phyloP scores from a whole-genome alignment of 2,113 vertebrate species.

The Sclerurus mexicanus region DNA sequence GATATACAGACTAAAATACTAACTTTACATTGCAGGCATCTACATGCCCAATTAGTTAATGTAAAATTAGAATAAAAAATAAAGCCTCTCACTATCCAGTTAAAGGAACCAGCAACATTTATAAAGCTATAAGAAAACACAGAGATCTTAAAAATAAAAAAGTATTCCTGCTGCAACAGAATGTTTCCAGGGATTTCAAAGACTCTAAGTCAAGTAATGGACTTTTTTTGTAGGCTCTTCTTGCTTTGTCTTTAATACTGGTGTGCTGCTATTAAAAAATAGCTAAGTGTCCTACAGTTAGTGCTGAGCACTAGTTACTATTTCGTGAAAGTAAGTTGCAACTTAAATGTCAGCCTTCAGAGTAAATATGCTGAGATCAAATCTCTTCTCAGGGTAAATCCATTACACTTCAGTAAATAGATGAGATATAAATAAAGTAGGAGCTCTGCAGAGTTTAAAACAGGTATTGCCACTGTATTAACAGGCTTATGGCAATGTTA shows the following conservation, averaged over 20 bases:
- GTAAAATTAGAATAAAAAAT: not conserved
- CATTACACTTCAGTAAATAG: conserved; percentile 14
- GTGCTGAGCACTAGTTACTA: not conserved
- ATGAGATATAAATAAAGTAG: conserved; percentile 30
- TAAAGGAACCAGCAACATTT: not conserved
- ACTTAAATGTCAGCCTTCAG: not conserved
- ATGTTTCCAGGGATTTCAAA: not conserved
- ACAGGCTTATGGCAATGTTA: conserved; percentile 35
- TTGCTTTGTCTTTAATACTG: not conserved
- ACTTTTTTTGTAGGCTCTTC: not conserved
- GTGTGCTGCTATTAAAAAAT: not conserved
- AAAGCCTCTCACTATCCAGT: not conserved
- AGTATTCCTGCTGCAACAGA: not conserved
- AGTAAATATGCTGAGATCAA: not conserved
- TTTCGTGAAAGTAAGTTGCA: not conserved
- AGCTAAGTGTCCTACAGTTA: not conserved
- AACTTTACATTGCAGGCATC: not conserved
- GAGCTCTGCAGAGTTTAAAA: conserved; percentile 21
- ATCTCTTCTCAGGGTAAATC: conserved; percentile 18
- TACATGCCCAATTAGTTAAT: not conserved
- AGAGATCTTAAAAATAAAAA: not conserved
- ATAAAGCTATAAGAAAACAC: not conserved
- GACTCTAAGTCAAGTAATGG: not conserved
- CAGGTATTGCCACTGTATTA: conserved; percentile 36
- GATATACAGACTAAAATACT: not conserved